Evolutionary conservation across 2,888 invertebrate species (phyloP).

Genomic region (Dicranocentrus wangi): DNA sequence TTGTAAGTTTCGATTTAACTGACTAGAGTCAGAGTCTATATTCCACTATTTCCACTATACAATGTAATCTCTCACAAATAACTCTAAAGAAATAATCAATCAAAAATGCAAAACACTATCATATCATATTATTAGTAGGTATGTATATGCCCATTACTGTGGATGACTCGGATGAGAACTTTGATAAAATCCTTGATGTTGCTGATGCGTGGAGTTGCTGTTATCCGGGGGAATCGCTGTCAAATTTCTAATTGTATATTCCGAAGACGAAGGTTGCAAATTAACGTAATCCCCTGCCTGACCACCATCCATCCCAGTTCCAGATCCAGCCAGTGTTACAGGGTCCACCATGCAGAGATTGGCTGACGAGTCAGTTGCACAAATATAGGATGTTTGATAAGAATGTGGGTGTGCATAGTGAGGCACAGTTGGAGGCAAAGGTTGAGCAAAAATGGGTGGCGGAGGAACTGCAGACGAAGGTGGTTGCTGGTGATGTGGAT

Average conservation of each 20-base stretch:
- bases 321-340: not conserved
- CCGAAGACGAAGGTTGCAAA: slow-evolving; percentile 34
- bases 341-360: slow-evolving; percentile 12
- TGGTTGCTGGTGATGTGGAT: slow-evolving; percentile 25
- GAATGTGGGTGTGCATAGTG: slow-evolving; percentile 34
- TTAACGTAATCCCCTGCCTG: slow-evolving; percentile 34
- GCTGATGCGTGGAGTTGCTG: slow-evolving; percentile 1
- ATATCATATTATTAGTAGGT: too few relatives aligned
- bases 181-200: slow-evolving; percentile 24
- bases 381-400: slow-evolving; percentile 43
- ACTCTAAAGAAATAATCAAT: too few relatives aligned
- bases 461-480: slow-evolving; percentile 4
- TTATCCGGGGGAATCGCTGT: slow-evolving; percentile 16
- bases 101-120: too few relatives aligned
- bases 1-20: too few relatives aligned
- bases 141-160: too few relatives aligned
- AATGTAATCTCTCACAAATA: too few relatives aligned
- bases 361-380: not conserved
- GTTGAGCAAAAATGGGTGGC: slow-evolving; percentile 23
- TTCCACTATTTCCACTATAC: too few relatives aligned
- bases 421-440: not conserved
- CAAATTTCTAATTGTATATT: slow-evolving; percentile 40
- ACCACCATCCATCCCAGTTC: not conserved
- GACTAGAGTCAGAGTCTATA: too few relatives aligned
- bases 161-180: too few relatives aligned